These are phyloP conservation scores for Phrixothrix hirtus DNA, from an alignment of 2,888 invertebrate genomes.

Conservation along the genomic window DNA sequence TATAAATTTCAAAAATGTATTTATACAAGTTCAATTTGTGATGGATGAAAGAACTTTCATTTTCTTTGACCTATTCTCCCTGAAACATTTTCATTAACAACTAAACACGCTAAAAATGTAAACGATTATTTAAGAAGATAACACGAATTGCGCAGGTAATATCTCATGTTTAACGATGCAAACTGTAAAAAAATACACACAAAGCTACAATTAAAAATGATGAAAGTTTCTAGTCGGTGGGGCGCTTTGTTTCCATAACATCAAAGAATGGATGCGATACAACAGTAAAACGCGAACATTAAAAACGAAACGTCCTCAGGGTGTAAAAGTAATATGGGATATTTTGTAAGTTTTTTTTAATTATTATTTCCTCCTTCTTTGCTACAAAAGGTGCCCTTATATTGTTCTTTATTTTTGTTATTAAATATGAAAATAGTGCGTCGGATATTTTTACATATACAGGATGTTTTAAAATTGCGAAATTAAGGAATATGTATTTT, in stretches of 20 bases:
- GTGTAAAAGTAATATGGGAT: conserved; percentile 16
- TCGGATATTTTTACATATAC: too few relatives aligned
- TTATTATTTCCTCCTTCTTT: too few relatives aligned
- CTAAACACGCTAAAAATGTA: not conserved
- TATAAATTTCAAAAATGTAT: too few relatives aligned
- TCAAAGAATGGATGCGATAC: conserved; percentile 13
- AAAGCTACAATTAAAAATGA: conserved; percentile 35
- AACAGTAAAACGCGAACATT: conserved; percentile 17
- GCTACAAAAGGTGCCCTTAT: too few relatives aligned
- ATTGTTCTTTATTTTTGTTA: too few relatives aligned
- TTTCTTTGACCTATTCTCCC: not conserved
- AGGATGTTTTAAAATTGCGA: too few relatives aligned
- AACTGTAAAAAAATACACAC: conserved; percentile 27
- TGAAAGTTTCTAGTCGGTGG: conserved; percentile 32
- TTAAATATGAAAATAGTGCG: too few relatives aligned
- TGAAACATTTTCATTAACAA: conserved; percentile 4
- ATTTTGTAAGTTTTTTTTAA: too few relatives aligned
- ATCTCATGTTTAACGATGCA: conserved; percentile 32
- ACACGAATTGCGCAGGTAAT: conserved; percentile 32
- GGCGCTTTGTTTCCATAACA: conserved; percentile 13
- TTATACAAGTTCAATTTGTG: too few relatives aligned
- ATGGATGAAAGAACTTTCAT: too few relatives aligned
- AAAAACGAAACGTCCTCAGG: conserved; percentile 8
- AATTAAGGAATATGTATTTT: too few relatives aligned
- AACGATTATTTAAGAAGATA: conserved; percentile 21